Conservation (phyloP, 2,797 vertebrate genomes). For the Enteromius anoplus region DNA sequence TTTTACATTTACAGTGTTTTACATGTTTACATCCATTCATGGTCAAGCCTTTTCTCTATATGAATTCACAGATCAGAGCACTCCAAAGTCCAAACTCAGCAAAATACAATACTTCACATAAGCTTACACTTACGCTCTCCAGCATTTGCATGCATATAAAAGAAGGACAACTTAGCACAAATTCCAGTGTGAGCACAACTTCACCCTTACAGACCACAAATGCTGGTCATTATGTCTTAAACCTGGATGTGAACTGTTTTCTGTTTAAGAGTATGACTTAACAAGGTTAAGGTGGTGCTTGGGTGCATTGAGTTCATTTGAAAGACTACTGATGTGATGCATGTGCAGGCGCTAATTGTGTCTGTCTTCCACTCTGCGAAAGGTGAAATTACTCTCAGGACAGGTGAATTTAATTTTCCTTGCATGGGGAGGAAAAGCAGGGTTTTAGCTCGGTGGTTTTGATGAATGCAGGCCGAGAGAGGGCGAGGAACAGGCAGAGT, state of each 20-base stretch:
- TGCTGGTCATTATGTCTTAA: conserved; percentile 38
- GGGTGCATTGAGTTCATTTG: conserved; percentile 44
- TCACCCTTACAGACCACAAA: conserved; percentile 43
- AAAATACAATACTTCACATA: too few species aligned
- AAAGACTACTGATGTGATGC: conserved; percentile 54
- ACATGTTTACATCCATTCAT: neutral
- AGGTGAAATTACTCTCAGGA: conserved; percentile 58
- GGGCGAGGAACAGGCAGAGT: conserved; percentile 48
- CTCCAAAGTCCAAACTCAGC: neutral
- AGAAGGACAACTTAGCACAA: neutral
- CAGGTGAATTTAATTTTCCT: conserved; percentile 60
- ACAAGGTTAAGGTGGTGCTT: conserved; percentile 57
- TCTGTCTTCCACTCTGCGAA: conserved; percentile 59
- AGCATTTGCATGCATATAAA: neutral
- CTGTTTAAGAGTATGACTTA: conserved; percentile 53
- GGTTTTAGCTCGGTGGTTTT: conserved; percentile 53
- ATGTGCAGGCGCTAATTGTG: conserved; percentile 61
- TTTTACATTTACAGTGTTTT: neutral
- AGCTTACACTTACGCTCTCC: neutral
- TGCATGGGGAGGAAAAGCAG: conserved; percentile 48
- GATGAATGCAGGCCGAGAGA: conserved; percentile 55
- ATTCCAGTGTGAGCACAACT: neutral
- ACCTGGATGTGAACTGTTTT: conserved; percentile 43
- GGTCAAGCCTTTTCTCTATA: neutral
- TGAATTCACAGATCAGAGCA: neutral